Percentiles rank a stretch among this genome's conserved stretches.
Evolutionary conservation across 2,888 invertebrate species (phyloP).

Genomic region (Troides oblongomaculatus): DNA sequence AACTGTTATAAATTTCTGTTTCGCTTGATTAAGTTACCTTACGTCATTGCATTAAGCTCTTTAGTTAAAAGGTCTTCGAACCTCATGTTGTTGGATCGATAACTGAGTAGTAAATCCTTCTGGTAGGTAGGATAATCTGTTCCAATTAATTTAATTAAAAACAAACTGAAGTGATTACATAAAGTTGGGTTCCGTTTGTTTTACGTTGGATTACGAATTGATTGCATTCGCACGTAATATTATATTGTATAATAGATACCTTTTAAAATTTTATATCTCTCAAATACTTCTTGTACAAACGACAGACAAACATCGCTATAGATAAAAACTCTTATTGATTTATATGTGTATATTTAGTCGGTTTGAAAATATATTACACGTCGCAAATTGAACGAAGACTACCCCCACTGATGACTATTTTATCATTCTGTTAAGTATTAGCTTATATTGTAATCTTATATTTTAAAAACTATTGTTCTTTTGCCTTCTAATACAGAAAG

Average conservation of each 20-base stretch:
- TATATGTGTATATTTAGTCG: no score
- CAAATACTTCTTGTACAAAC: no score
- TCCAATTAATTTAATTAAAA: slow-evolving; percentile 74
- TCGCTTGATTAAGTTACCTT: slow-evolving; percentile 8
- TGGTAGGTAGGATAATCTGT: slow-evolving; percentile 66
- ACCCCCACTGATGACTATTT: no score
- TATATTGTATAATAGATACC: background rate
- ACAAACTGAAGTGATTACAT: slow-evolving; percentile 59
- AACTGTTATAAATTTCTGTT: slow-evolving; percentile 3
- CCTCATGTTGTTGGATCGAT: slow-evolving; percentile 38
- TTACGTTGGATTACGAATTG: slow-evolving; percentile 24
- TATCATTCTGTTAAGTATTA: no score
- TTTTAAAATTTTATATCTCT: background rate
- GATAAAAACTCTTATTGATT: no score
- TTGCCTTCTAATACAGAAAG: no score
- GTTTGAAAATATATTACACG: no score
- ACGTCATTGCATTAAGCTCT: slow-evolving; percentile 18
- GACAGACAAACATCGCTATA: no score
- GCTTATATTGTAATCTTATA: no score
- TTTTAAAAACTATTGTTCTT: no score
- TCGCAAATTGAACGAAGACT: no score
- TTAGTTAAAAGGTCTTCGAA: slow-evolving; percentile 33
- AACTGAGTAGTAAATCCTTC: slow-evolving; percentile 59
- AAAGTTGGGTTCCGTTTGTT: slow-evolving; percentile 30
- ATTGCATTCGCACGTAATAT: slow-evolving; percentile 21